Evolutionary conservation across 1,140 invertebrate species (phyloP), one percentile per base, ranked within the genome.

Genomic region (Hypothenemus hampei): DNA sequence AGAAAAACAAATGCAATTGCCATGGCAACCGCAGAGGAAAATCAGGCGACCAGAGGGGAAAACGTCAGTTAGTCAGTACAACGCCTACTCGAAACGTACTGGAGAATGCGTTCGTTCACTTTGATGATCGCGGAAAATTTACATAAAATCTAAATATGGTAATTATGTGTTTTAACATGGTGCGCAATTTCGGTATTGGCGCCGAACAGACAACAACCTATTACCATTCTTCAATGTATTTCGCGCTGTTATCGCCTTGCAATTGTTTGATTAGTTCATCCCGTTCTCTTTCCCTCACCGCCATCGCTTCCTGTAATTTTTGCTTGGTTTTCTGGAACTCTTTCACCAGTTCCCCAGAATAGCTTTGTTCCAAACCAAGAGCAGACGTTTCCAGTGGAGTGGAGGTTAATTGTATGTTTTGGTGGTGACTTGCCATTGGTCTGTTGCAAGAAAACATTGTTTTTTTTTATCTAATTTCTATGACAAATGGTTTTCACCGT

Each of bases 251-350:
- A 2, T 73, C 73, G 5, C 62, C 70, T 31, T 75, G 74, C 57
- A 78, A 60, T 65, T 77, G 80, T 58, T 72, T 75, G 39, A 77
- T 70, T 39, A 78, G 72, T 67, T 76, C 77, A 59, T 78, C 77
- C 40, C 75, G 69, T 63, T 78, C 81, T 61, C 75, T 75, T 58
- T 77, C 82, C 67, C 79, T 75, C 63, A 79, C 63, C 20, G 79
- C 78, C 66, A 82, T 77, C 47, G 78, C 78, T 64, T 84, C 82
- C 66, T 83, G 81, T 45, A 83, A 68, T 58, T 75, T 76, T 59
- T 84, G 82, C 61, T 85, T 85, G 59, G 84, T 81, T 39, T 81
- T 82, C 60, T 86, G 84, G 63, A 83, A 86, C 63, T 87, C 84
- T 56, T 84, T 85, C 19, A 86, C 73, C 16, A 87, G 64, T 63